These are phyloP conservation scores for Ophioderma brevispina DNA, from an alignment of 35 echinoderm and acorn worm species.

Conservation along the genomic window DNA sequence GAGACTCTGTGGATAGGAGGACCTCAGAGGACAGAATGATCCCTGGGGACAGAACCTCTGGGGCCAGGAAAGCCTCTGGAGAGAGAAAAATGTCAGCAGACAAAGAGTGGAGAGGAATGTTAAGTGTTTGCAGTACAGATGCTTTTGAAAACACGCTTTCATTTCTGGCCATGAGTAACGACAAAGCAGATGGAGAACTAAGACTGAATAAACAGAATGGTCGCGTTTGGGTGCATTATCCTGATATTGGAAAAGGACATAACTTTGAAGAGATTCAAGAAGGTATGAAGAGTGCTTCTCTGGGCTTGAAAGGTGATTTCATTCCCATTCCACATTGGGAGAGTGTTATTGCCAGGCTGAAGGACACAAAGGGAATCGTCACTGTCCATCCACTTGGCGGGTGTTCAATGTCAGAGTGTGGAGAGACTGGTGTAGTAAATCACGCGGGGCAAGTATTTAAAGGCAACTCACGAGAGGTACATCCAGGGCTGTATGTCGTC, in stretches of 20 bases:
- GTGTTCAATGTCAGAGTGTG: slow-evolving; percentile 70
- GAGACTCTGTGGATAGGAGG: not conserved
- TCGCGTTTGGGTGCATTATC: slow-evolving; percentile 60
- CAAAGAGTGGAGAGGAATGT: slow-evolving; percentile 56
- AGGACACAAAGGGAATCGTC: slow-evolving; percentile 60
- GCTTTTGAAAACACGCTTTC: slow-evolving; percentile 63
- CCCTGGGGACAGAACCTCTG: not conserved
- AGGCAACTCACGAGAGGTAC: slow-evolving; percentile 52
- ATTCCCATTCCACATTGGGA: slow-evolving; percentile 76
- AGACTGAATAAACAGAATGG: slow-evolving; percentile 50
- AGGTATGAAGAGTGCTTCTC: slow-evolving; percentile 33
- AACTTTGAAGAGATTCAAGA: slow-evolving; percentile 50
- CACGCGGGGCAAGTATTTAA: slow-evolving; percentile 65
- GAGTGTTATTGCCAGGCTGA: slow-evolving; percentile 37
- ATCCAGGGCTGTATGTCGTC: slow-evolving; percentile 72
- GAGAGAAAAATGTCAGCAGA: slow-evolving; percentile 45
- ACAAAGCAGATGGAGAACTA: slow-evolving; percentile 54
- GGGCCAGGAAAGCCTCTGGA: not conserved
- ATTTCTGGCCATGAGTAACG: slow-evolving; percentile 78
- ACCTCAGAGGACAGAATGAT: not conserved
- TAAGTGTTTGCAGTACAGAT: slow-evolving; percentile 40
- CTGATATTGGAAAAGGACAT: slow-evolving; percentile 46
- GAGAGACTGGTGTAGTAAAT: slow-evolving; percentile 64
- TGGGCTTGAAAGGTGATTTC: slow-evolving; percentile 65
- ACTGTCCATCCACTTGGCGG: slow-evolving; percentile 83